Conservation (phyloP, 2,797 vertebrate genomes). For the Gymnopithys bicolor region DNA sequence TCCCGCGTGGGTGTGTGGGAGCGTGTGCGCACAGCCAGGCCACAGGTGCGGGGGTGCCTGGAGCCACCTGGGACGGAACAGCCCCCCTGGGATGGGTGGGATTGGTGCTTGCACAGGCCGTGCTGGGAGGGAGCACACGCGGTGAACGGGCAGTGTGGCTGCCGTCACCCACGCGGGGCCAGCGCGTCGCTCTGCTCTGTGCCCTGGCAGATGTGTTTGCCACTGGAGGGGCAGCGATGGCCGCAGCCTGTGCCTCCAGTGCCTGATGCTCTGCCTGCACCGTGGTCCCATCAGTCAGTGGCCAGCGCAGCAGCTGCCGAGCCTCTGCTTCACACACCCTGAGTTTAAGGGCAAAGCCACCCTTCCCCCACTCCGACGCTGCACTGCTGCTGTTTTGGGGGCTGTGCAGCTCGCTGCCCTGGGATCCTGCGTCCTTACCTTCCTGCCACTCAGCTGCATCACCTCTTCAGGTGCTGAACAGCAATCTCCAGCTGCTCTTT, state of each 20-base stretch:
- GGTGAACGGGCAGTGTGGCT: background rate
- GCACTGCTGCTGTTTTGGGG: rapidly evolving
- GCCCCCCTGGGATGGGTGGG: background rate
- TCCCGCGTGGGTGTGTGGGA: background rate
- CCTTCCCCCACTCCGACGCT: rapidly evolving
- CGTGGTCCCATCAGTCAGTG: rapidly evolving
- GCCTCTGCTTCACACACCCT: background rate
- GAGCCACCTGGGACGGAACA: background rate
- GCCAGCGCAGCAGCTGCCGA: background rate
- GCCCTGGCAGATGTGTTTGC: background rate
- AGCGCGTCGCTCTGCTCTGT: rapidly evolving
- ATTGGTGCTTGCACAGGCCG: background rate
- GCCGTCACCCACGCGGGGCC: rapidly evolving
- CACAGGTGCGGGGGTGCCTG: background rate
- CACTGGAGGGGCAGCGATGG: rapidly evolving
- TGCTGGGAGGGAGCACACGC: rapidly evolving
- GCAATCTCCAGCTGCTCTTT: background rate
- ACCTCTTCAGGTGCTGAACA: background rate
- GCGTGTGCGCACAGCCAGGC: background rate
- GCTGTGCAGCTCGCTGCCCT: background rate
- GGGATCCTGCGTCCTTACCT: rapidly evolving
- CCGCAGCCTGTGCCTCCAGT: rapidly evolving
- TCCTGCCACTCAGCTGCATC: rapidly evolving
- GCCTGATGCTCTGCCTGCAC: rapidly evolving
- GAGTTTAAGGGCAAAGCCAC: background rate